Percentiles rank a stretch among this genome's conserved stretches.
These are phyloP conservation scores for Balearica regulorum DNA, from an alignment of 2,797 vertebrate genomes.

Conservation along the genomic window DNA sequence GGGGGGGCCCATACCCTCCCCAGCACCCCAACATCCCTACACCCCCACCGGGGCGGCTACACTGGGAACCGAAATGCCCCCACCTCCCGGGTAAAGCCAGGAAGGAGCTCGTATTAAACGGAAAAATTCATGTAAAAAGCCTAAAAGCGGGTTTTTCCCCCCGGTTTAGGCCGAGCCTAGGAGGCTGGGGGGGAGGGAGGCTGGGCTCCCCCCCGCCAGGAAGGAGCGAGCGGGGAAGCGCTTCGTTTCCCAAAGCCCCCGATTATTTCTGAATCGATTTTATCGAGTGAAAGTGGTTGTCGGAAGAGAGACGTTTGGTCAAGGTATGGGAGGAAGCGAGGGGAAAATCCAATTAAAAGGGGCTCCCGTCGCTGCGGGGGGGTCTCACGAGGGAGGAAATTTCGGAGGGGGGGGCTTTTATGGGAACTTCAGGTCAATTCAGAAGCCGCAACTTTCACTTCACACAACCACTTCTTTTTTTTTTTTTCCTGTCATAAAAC, in stretches of 20 bases:
- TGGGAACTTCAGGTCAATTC: not conserved
- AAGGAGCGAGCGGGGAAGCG: not conserved
- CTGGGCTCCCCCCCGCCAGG: not conserved
- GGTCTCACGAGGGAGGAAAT: not conserved
- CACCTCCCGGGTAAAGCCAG: not conserved
- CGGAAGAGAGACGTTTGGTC: not conserved
- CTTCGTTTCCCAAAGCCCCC: not conserved
- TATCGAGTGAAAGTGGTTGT: not conserved
- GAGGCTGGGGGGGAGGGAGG: rapidly evolving
- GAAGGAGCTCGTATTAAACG: rapidly evolving
- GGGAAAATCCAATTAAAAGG: not conserved
- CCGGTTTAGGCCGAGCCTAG: not conserved
- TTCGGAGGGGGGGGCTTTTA: not conserved
- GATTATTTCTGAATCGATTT: conserved; percentile 16
- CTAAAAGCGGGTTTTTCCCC: not conserved
- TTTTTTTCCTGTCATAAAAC: not conserved
- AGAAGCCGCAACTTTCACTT: not conserved
- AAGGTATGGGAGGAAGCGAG: not conserved
- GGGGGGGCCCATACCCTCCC: too few species aligned
- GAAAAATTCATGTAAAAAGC: rapidly evolving
- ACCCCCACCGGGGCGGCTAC: too few species aligned
- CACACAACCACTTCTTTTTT: not conserved
- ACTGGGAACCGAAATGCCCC: rapidly evolving
- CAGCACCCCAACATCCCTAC: not conserved
- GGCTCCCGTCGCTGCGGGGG: not conserved